Base-by-base conservation (phyloP, 1,140 invertebrate genomes). In the Nebria ingens region DNA sequence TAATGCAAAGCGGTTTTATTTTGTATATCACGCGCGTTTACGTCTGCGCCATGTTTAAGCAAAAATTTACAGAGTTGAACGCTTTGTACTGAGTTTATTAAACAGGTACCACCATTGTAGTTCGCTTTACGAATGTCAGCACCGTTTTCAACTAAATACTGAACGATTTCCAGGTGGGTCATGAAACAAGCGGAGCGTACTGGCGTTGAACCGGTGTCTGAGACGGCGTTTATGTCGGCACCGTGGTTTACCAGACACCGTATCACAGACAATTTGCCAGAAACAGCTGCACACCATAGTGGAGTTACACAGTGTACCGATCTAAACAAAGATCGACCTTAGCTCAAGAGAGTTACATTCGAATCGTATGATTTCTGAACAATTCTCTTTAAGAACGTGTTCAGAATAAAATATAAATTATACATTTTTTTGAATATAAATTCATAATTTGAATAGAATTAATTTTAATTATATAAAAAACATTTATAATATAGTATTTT, bases 1-100 rank as follows among this genome's bases (percentile, higher is more conserved):
- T 97, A 95, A 76, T 97, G 92, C 56, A 97, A 76, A 21, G 91
- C 92, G 59, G 91, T 91, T 73, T 94, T 94, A 62, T 86, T 85
- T 69, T 94, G 91, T 62, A 90, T 89, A 73, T 96, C 93, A 20
- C 81, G 79, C 0, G 90, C 88, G 75, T 95, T 92, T 2, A 93
- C 87, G 61, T 83, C 78, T 19, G 87, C 90, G 23, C 88, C 85
- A 65, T 84, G 78, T 58, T 79, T 70, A 19, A 94, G 76, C 34
- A 97, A 75, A 73, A 85, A 93, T 38, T 82, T 79, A 69, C 91
- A 95, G 13, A 95, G 73, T 54, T 80, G 78, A 13, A 83, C 81
- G 65, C 86, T 90, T 73, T 94, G 92, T 38, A 95, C 90, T 1
- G 91, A 90, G 73, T 95, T 96, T 56, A 96, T 97, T 21, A 95